Evolutionary conservation across 2,888 invertebrate genomes (phyloP), one percentile per base, ranked within the genome.

Genomic region (Tetropium fuscum): DNA sequence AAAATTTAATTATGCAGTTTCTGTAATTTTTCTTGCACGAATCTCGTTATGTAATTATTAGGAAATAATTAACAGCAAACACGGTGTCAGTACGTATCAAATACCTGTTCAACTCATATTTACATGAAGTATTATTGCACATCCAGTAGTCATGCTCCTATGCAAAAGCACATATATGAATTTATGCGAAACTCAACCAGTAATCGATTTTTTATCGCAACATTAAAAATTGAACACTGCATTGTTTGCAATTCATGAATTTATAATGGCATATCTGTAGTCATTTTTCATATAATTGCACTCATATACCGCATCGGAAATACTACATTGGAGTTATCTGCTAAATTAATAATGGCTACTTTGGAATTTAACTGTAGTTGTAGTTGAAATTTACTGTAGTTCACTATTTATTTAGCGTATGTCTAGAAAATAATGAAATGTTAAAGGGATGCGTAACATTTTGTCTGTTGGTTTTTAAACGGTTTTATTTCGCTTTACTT

Each of bases 161-260:
- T 56, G 56, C 30, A 48, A 56, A 56, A 48, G n/a, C 22, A 48
- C 10, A 5, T 11, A 48, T 48, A 20, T 41, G 48, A 56, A 56
- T 56, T 56, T 32, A 48, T 48, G 41, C 15, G 48, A 32, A 56
- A 38, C n/a, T 48, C 56, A 56, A 56, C 56, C 47, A 56, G 56
- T 56, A 48, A 13, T 48, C 20, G 36, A 38, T 34, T 48, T 36
- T 48, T 13, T 20, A 38, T 36, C 34, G 38, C 16, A 18, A 11
- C 36, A 36, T 15, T 34, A 36, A 20, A 48, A 48, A 48, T 36
- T 20, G 11, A 48, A 36, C 36, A 36, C 13, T 10, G 32, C 32
- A 47, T 47, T 32, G 32, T 34, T 19, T 47, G 47, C 47, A 20
- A 34, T 34, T 47, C 7, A 19, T 47, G 19, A 11, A 47, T 11